phyloP scores from a whole-genome alignment of 2,113 vertebrate species.

The Ammodytes marinus region DNA sequence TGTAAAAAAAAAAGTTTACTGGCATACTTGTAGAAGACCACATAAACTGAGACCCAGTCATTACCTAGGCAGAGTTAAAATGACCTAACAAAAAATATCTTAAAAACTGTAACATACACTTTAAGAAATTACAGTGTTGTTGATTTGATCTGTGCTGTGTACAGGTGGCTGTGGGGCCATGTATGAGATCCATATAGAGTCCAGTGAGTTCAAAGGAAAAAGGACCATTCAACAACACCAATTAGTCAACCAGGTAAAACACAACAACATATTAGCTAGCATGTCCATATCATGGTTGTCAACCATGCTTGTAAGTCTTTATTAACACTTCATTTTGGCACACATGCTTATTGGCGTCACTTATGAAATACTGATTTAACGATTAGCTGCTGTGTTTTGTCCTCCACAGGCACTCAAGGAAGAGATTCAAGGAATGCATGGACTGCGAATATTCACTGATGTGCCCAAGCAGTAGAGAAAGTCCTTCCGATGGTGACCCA shows the following conservation, averaged over 20 bases:
- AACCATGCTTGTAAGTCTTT: not conserved
- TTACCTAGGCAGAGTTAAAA: too few relatives aligned
- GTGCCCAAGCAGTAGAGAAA: conserved; percentile 77
- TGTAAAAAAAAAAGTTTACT: too few relatives aligned
- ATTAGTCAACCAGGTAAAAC: conserved; percentile 92
- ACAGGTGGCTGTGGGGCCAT: conserved; percentile 96
- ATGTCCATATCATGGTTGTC: not conserved
- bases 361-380: not conserved
- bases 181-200: conserved; percentile 96
- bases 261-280: not conserved
- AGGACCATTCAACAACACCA: conserved; percentile 93
- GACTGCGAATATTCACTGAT: conserved; percentile 86
- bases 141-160: conserved; percentile 39
- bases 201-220: conserved; percentile 93
- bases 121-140: not conserved
- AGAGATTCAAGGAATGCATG: conserved; percentile 87
- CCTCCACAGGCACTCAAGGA: conserved; percentile 84
- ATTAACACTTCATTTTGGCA: not conserved
- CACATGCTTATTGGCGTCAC: not conserved
- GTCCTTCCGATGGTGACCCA: not conserved
- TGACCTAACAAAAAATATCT: too few relatives aligned
- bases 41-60: too few relatives aligned
- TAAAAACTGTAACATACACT: not conserved
- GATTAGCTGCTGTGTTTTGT: conserved; percentile 33
- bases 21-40: not conserved